Percentiles rank a stretch among this genome's conserved stretches.
Conservation (phyloP, 53 echinoderm and acorn worm species). For the Mesocentrotus franciscanus region DNA sequence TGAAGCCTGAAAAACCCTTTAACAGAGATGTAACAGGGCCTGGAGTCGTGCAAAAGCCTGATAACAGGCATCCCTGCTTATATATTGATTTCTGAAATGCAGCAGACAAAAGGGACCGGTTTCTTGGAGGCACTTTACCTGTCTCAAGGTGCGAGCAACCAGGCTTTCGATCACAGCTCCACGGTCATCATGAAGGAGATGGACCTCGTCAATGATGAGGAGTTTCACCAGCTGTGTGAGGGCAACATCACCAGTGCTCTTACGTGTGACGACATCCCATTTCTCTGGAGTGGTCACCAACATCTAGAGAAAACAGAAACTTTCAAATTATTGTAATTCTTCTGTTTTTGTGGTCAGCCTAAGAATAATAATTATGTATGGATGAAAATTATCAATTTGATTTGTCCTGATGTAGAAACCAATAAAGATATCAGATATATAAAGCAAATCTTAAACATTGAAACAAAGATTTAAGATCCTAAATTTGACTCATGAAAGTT, state of each 20-base stretch:
- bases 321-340: neutral
- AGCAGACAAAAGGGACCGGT: neutral
- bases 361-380: neutral
- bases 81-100: too few species aligned
- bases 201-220: constrained; percentile 96
- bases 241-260: constrained; percentile 92
- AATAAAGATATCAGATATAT: too few species aligned
- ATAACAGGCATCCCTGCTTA: too few species aligned
- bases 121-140: constrained; percentile 67
- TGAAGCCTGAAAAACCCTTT: too few species aligned
- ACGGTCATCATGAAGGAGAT: constrained; percentile 96
- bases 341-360: neutral
- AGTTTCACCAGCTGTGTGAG: constrained; percentile 95
- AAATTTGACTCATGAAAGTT: too few species aligned
- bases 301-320: constrained; percentile 73
- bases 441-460: too few species aligned
- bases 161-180: constrained; percentile 98
- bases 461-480: too few species aligned
- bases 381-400: too few species aligned
- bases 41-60: too few species aligned
- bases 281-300: constrained; percentile 99
- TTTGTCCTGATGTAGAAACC: too few species aligned
- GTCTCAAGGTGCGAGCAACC: constrained; percentile 94
- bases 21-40: too few species aligned
- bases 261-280: constrained; percentile 97